Evolutionary conservation across 2,113 vertebrate genomes (phyloP).

Genomic region (Peromyscus maniculatus): DNA sequence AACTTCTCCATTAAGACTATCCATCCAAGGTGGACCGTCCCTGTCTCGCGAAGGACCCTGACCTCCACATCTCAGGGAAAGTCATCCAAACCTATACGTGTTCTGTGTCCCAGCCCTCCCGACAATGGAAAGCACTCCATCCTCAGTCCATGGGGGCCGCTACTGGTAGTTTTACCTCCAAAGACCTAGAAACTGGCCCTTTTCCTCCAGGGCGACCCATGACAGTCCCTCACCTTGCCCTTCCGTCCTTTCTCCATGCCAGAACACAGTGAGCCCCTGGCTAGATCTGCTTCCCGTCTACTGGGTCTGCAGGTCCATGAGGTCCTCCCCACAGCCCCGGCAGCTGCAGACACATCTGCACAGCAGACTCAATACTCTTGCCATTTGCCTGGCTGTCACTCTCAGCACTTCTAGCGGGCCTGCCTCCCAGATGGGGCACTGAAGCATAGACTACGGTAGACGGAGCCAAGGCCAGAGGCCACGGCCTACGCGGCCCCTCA

Average conservation of each 20-base stretch:
- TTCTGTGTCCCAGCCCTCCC: background rate
- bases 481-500: background rate
- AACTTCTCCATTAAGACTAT: background rate
- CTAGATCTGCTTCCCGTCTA: too few species aligned
- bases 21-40: background rate
- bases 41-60: background rate
- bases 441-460: background rate
- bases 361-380: background rate
- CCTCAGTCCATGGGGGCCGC: background rate
- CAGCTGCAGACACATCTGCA: background rate
- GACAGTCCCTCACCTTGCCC: too few species aligned
- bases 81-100: too few species aligned
- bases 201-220: fast-evolving
- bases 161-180: background rate
- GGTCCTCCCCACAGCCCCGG: fast-evolving
- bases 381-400: background rate
- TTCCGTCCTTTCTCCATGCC: fast-evolving
- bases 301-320: background rate
- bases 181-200: background rate
- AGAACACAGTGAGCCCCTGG: fast-evolving
- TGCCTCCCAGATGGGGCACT: background rate
- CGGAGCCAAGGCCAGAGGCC: background rate
- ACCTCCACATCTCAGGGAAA: background rate
- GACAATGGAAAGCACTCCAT: too few species aligned
- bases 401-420: background rate